phyloP scores from a whole-genome alignment of 1,140 invertebrate species.

The Rhizoglyphus robini region DNA sequence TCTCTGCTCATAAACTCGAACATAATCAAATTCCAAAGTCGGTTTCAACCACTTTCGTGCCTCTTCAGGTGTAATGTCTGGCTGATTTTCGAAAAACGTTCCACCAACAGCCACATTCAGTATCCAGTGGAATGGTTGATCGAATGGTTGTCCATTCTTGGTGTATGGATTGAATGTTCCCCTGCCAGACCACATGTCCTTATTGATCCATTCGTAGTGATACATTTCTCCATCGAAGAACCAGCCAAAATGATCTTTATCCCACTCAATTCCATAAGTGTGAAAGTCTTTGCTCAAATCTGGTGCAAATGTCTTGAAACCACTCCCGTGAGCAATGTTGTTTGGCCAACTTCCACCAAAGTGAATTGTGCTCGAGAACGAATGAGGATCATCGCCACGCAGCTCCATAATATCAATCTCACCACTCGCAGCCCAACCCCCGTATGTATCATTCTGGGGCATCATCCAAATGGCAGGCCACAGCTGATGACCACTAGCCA shows the following conservation, averaged over 20 bases:
- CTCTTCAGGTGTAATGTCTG: conserved; percentile 12
- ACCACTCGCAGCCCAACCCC: conserved; percentile 6
- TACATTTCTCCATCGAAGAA: no score
- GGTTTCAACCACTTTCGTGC: conserved; percentile 7
- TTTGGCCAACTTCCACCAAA: conserved; percentile 2
- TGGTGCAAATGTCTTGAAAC: conserved; percentile 21
- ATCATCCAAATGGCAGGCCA: conserved; percentile 20
- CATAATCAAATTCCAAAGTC: conserved; percentile 22
- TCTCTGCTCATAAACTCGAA: no score
- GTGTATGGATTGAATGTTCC: conserved; percentile 12
- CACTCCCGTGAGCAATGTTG: background rate
- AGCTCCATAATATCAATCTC: conserved; percentile 20
- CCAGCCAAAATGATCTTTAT: no score
- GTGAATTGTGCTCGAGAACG: conserved; percentile 3
- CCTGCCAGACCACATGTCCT: background rate
- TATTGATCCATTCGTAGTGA: background rate
- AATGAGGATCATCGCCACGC: background rate
- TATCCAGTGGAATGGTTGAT: conserved; percentile 27
- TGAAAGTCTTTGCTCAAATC: conserved; percentile 31
- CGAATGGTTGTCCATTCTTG: conserved; percentile 20
- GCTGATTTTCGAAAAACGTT: conserved; percentile 26
- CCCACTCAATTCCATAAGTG: conserved; percentile 28
- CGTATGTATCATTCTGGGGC: conserved; percentile 2
- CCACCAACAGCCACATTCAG: conserved; percentile 30
- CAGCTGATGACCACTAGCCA: conserved; percentile 16